phyloP scores from a whole-genome alignment of 92 coral and sea anemone species.

The Pocillopora grandis region DNA sequence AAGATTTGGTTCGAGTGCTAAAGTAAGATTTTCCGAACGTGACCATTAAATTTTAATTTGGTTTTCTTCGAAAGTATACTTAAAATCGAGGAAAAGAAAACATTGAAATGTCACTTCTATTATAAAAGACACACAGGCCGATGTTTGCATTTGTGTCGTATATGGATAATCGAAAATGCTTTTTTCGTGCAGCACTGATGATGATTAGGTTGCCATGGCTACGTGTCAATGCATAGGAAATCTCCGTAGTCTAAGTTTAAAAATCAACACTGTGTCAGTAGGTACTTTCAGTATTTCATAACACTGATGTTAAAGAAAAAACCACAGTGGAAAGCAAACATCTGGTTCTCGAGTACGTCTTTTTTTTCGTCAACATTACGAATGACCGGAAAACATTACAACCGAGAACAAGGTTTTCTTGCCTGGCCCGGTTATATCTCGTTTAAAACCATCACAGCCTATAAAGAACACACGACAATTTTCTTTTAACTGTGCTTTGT shows the following conservation, averaged over 20 bases:
- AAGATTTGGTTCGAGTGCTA: not conserved
- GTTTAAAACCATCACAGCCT: no score
- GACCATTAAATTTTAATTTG: conserved; percentile 24
- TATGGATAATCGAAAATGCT: conserved; percentile 31
- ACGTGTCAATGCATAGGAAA: conserved; percentile 28
- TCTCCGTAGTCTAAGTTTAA: not conserved
- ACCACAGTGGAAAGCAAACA: no score
- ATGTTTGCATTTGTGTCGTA: conserved; percentile 29
- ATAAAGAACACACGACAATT: no score
- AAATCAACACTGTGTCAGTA: conserved; percentile 21
- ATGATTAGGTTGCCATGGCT: conserved; percentile 39
- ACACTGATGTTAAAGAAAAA: no score
- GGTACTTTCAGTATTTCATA: conserved; percentile 21
- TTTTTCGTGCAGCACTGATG: conserved; percentile 13
- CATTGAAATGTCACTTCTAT: conserved; percentile 27
- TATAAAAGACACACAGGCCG: conserved; percentile 16
- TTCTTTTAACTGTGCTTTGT: no score
- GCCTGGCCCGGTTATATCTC: no score
- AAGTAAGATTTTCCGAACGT: not conserved
- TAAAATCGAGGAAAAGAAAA: conserved; percentile 2
- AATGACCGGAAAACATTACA: no score
- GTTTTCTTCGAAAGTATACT: not conserved
- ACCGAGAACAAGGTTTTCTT: no score
- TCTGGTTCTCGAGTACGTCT: no score
- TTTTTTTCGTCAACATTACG: no score